These are phyloP conservation scores for Drosophila mercatorum DNA, from an alignment of 2,888 invertebrate species.

Conservation along the genomic window DNA sequence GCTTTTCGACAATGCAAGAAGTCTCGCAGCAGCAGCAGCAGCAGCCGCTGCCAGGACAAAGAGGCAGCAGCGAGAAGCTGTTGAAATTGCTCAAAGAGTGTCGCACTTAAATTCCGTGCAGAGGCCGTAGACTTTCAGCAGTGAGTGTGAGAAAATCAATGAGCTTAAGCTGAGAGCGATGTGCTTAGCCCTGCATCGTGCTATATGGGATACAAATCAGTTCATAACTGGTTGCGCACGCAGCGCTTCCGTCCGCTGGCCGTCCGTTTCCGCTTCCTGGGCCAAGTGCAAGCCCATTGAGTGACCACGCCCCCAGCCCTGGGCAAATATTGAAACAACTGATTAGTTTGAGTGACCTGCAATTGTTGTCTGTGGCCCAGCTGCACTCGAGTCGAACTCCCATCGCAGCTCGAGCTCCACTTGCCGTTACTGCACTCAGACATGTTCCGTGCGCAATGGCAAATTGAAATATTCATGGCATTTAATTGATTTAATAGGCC, in stretches of 20 bases:
- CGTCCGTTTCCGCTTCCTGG: conserved; percentile 62
- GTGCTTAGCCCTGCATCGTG: background rate
- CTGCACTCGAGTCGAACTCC: background rate
- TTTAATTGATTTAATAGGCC: conserved; percentile 66
- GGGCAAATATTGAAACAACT: conserved; percentile 74
- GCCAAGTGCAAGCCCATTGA: conserved; percentile 2
- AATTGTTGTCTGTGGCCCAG: conserved; percentile 25
- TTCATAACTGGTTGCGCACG: conserved; percentile 56
- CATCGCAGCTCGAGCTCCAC: conserved; percentile 41
- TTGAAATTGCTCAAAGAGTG: conserved; percentile 27
- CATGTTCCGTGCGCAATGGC: conserved; percentile 20
- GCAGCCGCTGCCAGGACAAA: background rate
- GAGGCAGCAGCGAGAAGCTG: conserved; percentile 20
- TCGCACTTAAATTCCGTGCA: conserved; percentile 12
- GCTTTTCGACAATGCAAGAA: background rate
- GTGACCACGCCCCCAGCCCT: conserved; percentile 14
- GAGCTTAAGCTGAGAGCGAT: conserved; percentile 43
- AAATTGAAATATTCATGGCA: conserved; percentile 65
- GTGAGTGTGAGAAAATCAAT: conserved; percentile 69
- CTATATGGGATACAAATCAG: conserved; percentile 25
- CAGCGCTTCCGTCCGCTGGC: conserved; percentile 61
- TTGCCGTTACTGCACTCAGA: conserved; percentile 47
- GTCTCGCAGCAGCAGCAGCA: background rate
- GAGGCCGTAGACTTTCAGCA: conserved; percentile 21
- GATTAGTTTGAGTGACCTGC: conserved; percentile 70